phyloP scores from a whole-genome alignment of 2,797 vertebrate species.

The Microctenopoma stevenorrisi region DNA sequence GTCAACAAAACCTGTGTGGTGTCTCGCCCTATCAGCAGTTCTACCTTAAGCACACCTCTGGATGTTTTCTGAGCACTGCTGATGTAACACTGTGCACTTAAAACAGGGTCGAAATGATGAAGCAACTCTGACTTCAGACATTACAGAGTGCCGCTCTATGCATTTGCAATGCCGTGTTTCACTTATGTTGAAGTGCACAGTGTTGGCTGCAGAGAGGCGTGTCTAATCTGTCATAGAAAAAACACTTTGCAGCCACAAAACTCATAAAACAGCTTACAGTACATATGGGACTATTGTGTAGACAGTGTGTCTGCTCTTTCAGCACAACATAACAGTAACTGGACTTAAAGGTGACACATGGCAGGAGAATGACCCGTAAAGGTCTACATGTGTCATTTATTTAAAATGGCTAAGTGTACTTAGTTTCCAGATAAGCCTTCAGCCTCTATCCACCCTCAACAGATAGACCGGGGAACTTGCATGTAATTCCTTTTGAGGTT shows the following conservation, averaged over 20 bases:
- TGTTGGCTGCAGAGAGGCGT: constrained; percentile 60
- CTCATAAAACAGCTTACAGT: constrained; percentile 27
- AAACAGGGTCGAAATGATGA: constrained; percentile 52
- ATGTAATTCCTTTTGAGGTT: constrained; percentile 62
- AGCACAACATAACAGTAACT: constrained; percentile 13
- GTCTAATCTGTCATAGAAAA: constrained; percentile 66
- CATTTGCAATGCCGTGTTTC: constrained; percentile 48
- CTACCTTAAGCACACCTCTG: constrained; percentile 40
- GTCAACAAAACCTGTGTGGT: constrained; percentile 17
- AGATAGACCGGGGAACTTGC: constrained; percentile 44
- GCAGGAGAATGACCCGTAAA: constrained; percentile 19
- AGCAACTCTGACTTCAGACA: constrained; percentile 50
- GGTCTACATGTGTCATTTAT: constrained; percentile 36
- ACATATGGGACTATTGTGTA: constrained; percentile 36
- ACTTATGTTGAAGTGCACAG: constrained; percentile 53
- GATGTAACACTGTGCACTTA: constrained; percentile 50
- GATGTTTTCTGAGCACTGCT: constrained; percentile 36
- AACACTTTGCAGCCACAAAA: constrained; percentile 32
- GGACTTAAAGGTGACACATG: constrained; percentile 37
- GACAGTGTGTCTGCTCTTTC: constrained; percentile 28
- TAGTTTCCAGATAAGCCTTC: constrained; percentile 53
- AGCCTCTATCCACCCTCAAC: constrained; percentile 49
- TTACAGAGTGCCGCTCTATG: constrained; percentile 53
- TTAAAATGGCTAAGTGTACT: constrained; percentile 33
- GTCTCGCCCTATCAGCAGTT: constrained; percentile 34